Evolutionary conservation across 2,888 invertebrate species (phyloP), one percentile per base, ranked within the genome.

Genomic region (Euproctis similis): DNA sequence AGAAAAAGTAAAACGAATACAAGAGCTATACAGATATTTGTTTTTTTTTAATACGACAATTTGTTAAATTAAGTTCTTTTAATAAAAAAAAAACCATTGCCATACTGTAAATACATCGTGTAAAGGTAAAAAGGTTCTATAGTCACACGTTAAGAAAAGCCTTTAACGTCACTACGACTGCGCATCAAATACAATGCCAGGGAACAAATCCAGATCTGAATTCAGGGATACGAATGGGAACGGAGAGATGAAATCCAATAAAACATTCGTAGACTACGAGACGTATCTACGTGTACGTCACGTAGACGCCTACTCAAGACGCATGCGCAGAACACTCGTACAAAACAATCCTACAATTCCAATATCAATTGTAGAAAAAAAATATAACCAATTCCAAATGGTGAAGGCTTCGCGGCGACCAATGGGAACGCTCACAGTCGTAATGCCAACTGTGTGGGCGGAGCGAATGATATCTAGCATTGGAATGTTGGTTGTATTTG

Each of bases 381-480:
- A 81, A 81, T 70, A 81, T 78, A 81, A 76, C 82, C 82, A 81
- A 81, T 81, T 82, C 81, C 64, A 80, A 82, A 73, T 80, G 75
- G 66, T 72, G 82, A 81, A 82, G 80, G 75, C 81, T 82, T 76
- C 65, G 72, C 71, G 54, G 75, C 80, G 68, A 71, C 84, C 84
- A 84, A 84, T 84, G 56, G 67, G 74, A 81, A 58, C 63, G 80
- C 81, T 58, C 54, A 71, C 77, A 85, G 68, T 82, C 80, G 82
- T 84, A 70, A 85, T 85, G 81, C 84, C 85, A 64, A 84, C 82
- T 85, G 85, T 81, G 77, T 70, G 71, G 82, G 84, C 80, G 85
- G 72, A 53, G 82, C 78, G 64, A 85, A 69, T 85, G 85, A 85
- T 85, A 85, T 85, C 85, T 85, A 78, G 81, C 77, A 85, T 85